Percentiles rank a stretch among this genome's conserved stretches.
These are phyloP conservation scores for Oophaga pumilio DNA, from an alignment of 2,113 vertebrate genomes.

Conservation along the genomic window DNA sequence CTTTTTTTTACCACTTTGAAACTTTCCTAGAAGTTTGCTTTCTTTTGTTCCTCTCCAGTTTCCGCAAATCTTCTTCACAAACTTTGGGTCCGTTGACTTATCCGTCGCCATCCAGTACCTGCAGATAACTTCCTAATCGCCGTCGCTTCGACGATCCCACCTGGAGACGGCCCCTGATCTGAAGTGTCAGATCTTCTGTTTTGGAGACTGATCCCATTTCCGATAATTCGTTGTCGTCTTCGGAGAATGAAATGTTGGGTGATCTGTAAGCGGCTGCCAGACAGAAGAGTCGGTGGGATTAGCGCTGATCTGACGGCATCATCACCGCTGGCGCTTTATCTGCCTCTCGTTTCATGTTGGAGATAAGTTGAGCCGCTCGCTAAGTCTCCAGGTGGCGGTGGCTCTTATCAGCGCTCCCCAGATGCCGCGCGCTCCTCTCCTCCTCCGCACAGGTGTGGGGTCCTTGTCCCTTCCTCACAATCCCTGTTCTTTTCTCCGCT, in stretches of 20 bases:
- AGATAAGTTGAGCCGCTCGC: constrained; percentile 42
- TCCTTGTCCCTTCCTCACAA: constrained; percentile 35
- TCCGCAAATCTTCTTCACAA: neutral
- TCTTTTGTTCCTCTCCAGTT: neutral
- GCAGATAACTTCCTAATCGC: neutral
- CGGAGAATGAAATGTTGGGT: neutral
- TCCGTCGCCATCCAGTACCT: neutral
- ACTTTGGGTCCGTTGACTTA: neutral
- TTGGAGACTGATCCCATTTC: constrained; percentile 20
- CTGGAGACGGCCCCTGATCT: neutral
- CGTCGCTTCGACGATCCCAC: neutral
- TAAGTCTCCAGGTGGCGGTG: constrained; percentile 17
- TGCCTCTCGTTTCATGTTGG: constrained; percentile 41
- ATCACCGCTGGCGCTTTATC: constrained; percentile 29
- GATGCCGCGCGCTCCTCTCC: neutral
- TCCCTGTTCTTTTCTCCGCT: constrained; percentile 30
- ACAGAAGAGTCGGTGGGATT: constrained; percentile 36
- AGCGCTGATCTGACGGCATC: constrained; percentile 45
- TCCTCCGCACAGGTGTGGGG: constrained; percentile 25
- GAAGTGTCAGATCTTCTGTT: neutral
- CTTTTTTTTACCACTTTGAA: no score
- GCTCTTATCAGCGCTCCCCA: constrained; percentile 54
- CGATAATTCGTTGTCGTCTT: neutral
- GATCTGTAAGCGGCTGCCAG: constrained; percentile 7
- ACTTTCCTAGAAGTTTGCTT: no score